A percentile compares a stretch with the other conserved stretches of the same genome.
Conservation (phyloP, 2,797 vertebrate genomes). For the Leptatherina wallacei region DNA sequence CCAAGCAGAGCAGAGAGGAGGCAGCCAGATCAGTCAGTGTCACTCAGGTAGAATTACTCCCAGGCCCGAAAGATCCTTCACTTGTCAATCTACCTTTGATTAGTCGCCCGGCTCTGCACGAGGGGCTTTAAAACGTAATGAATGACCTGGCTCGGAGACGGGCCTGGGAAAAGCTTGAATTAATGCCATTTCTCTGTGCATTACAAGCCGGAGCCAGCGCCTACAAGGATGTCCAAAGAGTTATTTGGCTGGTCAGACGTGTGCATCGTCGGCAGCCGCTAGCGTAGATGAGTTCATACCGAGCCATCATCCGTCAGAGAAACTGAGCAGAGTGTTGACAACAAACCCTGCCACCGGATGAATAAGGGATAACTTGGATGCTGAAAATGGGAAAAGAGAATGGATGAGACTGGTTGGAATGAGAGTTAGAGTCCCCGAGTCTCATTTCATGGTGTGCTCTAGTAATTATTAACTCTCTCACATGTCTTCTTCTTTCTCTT, state of each 20-base stretch:
- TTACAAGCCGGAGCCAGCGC: constrained; percentile 20
- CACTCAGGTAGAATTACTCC: constrained; percentile 71
- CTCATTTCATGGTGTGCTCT: constrained; percentile 38
- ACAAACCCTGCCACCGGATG: constrained; percentile 32
- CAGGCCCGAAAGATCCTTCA: constrained; percentile 59
- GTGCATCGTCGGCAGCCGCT: constrained; percentile 13
- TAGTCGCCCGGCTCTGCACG: constrained; percentile 26
- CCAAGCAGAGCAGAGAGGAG: constrained; percentile 55
- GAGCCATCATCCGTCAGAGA: constrained; percentile 30
- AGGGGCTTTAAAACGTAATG: constrained; percentile 59
- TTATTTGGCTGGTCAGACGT: constrained; percentile 29
- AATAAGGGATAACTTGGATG: constrained; percentile 54
- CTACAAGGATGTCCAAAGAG: constrained; percentile 25
- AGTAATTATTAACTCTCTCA: constrained; percentile 52
- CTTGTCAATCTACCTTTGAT: constrained; percentile 69
- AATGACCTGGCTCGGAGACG: constrained; percentile 52
- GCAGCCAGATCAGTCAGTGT: constrained; percentile 69
- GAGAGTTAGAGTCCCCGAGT: constrained; percentile 39
- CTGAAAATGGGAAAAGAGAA: constrained; percentile 51
- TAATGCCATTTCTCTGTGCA: constrained; percentile 34
- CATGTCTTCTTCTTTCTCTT: constrained; percentile 10
- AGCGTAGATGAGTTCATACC: constrained; percentile 27
- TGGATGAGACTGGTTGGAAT: constrained; percentile 40
- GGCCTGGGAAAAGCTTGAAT: constrained; percentile 43
- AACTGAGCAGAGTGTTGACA: constrained; percentile 34